Base-by-base conservation (phyloP, 2,113 vertebrate species). In the Corythoichthys intestinalis region DNA sequence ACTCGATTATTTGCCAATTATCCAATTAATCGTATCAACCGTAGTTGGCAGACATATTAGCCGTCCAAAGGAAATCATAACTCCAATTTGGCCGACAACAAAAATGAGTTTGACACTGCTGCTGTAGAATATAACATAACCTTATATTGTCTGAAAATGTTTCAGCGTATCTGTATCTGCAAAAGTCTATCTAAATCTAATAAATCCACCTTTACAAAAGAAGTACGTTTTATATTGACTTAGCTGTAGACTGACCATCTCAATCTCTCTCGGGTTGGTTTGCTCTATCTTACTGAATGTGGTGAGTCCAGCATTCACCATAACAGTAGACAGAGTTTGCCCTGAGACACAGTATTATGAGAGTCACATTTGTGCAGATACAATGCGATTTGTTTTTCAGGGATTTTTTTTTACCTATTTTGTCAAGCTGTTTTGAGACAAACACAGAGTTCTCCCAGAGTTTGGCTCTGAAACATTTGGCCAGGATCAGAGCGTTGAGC, bases 391-490 rank as follows among this genome's bases (percentile, higher is more conserved):
- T 34, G 59, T 35, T 59, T 41, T 57, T 44, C 8, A 44, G 28
- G 20, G 1, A 35, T 28, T 28, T 28, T n/a, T 2, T 10, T 91
- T 12, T 87, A 98, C 96, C 97, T 78, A 99, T 98, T 91, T 96
- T 98, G 84, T 98, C 97, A 85, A 99, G 73, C 74, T 99, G 97
- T 84, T 94, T 98, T 68, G 96, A 96, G 66, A 98, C 87, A 58
- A 93, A 94, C 4, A 87, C 86, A 4, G 97, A 98, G 84, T 98
- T 94, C 86, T 98, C 97, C 96, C 97, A 98, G 79, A 99, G 92
- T 85, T 87, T 96, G 83, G 95, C 94, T 72, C 92, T 92, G 89
- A 99, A 98, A 89, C 97, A 98, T 79, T 98, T 98, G 1, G 94
- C 93, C 90, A 99, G 90, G 86, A 96, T 93, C 86, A 96, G 71